phyloP scores from a whole-genome alignment of 2,797 vertebrate genomes.

The Hyperoplus lanceolatus region DNA sequence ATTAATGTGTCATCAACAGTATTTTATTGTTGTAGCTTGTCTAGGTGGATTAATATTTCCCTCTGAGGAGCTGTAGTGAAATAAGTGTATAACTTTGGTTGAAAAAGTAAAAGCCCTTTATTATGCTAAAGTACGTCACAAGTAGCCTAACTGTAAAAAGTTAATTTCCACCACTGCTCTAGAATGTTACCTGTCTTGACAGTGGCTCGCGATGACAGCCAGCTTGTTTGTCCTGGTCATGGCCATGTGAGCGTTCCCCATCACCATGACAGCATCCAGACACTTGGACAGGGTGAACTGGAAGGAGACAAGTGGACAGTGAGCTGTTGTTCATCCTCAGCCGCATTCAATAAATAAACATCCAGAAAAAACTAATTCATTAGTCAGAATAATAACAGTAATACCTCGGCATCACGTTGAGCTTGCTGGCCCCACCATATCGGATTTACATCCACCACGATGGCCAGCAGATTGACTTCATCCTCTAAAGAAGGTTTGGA shows the following conservation, averaged over 20 bases:
- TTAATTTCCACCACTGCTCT: background rate
- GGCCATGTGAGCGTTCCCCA: slow-evolving; percentile 94
- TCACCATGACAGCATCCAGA: slow-evolving; percentile 92
- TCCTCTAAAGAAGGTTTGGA: slow-evolving; percentile 87
- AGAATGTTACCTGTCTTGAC: slow-evolving; percentile 91
- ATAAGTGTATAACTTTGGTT: background rate
- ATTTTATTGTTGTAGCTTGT: background rate
- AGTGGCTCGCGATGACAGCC: slow-evolving; percentile 94
- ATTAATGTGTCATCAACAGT: background rate
- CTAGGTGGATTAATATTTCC: background rate
- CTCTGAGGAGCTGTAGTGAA: background rate
- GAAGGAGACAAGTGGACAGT: background rate
- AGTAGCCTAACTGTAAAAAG: background rate
- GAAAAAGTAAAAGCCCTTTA: background rate
- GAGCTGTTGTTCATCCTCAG: background rate
- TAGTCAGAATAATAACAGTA: background rate
- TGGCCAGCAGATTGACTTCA: slow-evolving; percentile 91
- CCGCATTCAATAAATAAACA: background rate
- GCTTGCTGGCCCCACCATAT: slow-evolving; percentile 98
- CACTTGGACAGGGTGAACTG: slow-evolving; percentile 96
- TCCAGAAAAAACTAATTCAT: background rate
- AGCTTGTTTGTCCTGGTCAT: slow-evolving; percentile 94
- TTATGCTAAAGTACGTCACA: background rate
- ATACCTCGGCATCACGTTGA: slow-evolving; percentile 90
- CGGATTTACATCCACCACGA: slow-evolving; percentile 94